Percentiles rank a stretch among this genome's conserved stretches.
Evolutionary conservation across 2,888 invertebrate species (phyloP).

Genomic region (Elmis aenea): DNA sequence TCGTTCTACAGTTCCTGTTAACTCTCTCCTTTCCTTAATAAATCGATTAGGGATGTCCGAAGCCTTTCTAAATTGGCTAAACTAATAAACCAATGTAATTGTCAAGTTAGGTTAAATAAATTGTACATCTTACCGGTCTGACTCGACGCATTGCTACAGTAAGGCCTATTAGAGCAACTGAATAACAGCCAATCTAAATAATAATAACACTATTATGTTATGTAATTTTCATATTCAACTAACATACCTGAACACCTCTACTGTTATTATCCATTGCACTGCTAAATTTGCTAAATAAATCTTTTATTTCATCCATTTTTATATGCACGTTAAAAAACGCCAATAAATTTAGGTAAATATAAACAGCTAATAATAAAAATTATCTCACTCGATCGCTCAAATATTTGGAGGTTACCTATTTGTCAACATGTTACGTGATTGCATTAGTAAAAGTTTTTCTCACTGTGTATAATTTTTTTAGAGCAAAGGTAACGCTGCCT

Average conservation of each 20-base stretch:
- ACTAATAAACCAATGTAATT: conserved; percentile 33
- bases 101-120: conserved; percentile 4
- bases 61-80: conserved; percentile 43
- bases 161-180: conserved; percentile 49
- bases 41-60: conserved; percentile 44
- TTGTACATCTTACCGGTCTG: conserved; percentile 48
- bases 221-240: conserved; percentile 5
- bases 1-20: conserved; percentile 42
- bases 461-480: too few relatives aligned
- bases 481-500: too few relatives aligned
- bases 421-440: too few relatives aligned
- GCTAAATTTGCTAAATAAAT: conserved; percentile 34
- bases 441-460: too few relatives aligned
- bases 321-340: background rate
- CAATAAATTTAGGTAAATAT: conserved; percentile 13
- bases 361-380: conserved; percentile 26
- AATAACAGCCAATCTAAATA: conserved; percentile 51
- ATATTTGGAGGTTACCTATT: conserved; percentile 23
- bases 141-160: conserved; percentile 50
- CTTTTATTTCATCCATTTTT: conserved; percentile 29
- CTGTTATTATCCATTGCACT: conserved; percentile 41
- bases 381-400: conserved; percentile 13
- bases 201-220: conserved; percentile 11
- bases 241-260: conserved; percentile 41
- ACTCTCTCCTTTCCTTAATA: conserved; percentile 38